Evolutionary conservation across 1,140 invertebrate genomes (phyloP).

Genomic region (Potamilus streckersoni): DNA sequence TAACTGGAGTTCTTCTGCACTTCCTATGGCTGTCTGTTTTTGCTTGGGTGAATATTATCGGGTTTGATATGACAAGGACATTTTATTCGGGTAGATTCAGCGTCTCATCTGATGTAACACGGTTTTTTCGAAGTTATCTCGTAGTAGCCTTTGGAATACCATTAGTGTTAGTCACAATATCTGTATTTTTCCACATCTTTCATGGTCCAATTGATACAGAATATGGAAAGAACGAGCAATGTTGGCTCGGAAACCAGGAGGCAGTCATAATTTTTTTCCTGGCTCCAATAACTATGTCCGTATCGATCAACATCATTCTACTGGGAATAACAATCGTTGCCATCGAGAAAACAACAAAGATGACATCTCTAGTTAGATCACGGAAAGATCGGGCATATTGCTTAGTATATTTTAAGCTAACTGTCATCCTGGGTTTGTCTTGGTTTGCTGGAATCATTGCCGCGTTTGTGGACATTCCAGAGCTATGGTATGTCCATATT

Average conservation of each 20-base stretch:
- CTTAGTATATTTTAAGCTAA: conserved; percentile 15
- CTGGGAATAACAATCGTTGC: conserved; percentile 8
- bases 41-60: conserved; percentile 25
- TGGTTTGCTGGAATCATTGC: conserved; percentile 15
- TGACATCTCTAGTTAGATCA: background rate
- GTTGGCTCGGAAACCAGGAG: conserved; percentile 19
- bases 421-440: conserved; percentile 21
- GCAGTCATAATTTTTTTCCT: conserved; percentile 10
- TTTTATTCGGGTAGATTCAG: background rate
- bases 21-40: conserved; percentile 10
- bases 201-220: background rate
- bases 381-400: conserved; percentile 3
- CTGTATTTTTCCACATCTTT: conserved; percentile 2
- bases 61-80: conserved; percentile 21
- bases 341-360: conserved; percentile 1
- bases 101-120: background rate
- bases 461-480: background rate
- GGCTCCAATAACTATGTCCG: conserved; percentile 6
- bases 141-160: conserved; percentile 1
- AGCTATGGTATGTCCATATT: conserved; percentile 12
- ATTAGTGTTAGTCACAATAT: background rate
- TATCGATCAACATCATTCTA: conserved; percentile 3
- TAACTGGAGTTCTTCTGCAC: conserved; percentile 6
- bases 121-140: conserved; percentile 3
- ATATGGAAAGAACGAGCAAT: conserved; percentile 7